phyloP scores from a whole-genome alignment of 2,888 invertebrate genomes.

The Muschampia plurimacula region DNA sequence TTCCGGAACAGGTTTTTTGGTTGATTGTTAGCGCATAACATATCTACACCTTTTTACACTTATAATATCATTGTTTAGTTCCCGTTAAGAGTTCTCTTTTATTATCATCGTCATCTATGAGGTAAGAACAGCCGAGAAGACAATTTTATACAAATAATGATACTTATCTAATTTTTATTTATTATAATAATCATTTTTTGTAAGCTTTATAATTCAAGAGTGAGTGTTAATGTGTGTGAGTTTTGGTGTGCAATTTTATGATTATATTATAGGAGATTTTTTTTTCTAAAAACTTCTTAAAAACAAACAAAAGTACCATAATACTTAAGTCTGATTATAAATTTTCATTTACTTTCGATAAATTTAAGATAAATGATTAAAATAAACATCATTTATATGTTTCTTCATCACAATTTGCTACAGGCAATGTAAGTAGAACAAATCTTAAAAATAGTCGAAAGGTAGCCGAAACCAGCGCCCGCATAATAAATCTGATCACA shows the following conservation, averaged over 20 bases:
- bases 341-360: background rate
- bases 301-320: too few species aligned
- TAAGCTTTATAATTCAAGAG: too few species aligned
- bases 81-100: slow-evolving; percentile 24
- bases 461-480: slow-evolving; percentile 34
- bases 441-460: slow-evolving; percentile 35
- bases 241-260: too few species aligned
- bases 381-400: background rate
- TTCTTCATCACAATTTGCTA: background rate
- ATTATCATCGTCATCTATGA: slow-evolving; percentile 13
- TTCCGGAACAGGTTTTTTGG: too few species aligned
- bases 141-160: background rate
- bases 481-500: slow-evolving; percentile 26
- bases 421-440: background rate
- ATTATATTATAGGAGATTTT: too few species aligned
- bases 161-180: too few species aligned
- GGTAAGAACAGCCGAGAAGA: background rate
- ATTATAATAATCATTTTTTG: too few species aligned
- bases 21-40: too few species aligned
- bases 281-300: too few species aligned
- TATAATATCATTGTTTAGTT: background rate
- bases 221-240: too few species aligned
- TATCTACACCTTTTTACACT: too few species aligned
- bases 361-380: background rate
- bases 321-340: background rate